phyloP scores from a whole-genome alignment of 2,113 vertebrate genomes.

The Gorilla gorilla region DNA sequence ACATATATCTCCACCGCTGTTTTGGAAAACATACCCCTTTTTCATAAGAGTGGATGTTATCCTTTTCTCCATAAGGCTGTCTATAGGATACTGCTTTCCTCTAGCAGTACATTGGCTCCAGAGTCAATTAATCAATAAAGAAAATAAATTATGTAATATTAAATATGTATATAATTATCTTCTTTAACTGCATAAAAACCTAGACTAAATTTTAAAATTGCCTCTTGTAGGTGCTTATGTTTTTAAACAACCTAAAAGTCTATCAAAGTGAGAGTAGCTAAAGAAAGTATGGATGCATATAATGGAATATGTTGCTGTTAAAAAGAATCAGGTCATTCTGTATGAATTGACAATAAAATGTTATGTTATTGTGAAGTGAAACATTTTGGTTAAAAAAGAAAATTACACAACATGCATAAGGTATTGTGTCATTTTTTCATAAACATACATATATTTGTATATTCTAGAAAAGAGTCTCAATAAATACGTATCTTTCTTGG shows the following conservation, averaged over 20 bases:
- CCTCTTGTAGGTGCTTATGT: neutral
- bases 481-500: neutral
- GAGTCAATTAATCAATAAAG: neutral
- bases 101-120: neutral
- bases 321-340: neutral
- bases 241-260: slow-evolving; percentile 1
- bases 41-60: neutral
- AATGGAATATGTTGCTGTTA: neutral
- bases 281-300: neutral
- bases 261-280: neutral
- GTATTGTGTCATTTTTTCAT: neutral
- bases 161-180: neutral
- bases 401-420: neutral
- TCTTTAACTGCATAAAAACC: neutral
- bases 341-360: neutral
- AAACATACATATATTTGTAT: neutral
- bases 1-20: neutral
- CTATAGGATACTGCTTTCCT: neutral
- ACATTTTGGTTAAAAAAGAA: neutral
- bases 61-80: neutral
- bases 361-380: neutral
- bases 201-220: neutral
- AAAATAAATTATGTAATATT: neutral
- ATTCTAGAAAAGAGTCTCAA: neutral
- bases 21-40: neutral